A percentile compares a stretch with the other conserved stretches of the same genome.
Conservation (phyloP, 1,140 invertebrate genomes). For the Bombus confusus region DNA sequence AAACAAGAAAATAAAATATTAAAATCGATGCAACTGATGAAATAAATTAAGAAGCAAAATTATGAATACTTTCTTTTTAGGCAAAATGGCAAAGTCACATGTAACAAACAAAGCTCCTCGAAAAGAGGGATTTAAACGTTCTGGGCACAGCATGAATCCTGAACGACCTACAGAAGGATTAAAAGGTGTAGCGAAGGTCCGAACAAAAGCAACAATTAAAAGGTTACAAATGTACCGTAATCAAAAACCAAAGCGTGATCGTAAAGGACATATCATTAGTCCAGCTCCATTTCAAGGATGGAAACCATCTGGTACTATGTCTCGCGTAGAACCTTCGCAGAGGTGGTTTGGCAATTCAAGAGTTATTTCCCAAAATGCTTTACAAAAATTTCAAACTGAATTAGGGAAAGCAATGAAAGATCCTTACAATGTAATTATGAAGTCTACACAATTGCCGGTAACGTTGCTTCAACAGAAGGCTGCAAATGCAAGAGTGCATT, state of each 20-base stretch:
- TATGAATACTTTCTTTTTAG: slow-evolving; percentile 32
- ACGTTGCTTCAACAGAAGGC: slow-evolving; percentile 97
- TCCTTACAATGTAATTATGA: slow-evolving; percentile 99
- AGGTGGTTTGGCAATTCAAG: slow-evolving; percentile 99
- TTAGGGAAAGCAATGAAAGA: slow-evolving; percentile 96
- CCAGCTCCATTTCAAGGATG: slow-evolving; percentile 97
- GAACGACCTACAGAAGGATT: slow-evolving; percentile 89
- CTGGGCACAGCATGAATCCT: slow-evolving; percentile 94
- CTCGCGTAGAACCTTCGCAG: slow-evolving; percentile 97
- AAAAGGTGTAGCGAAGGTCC: slow-evolving; percentile 92
- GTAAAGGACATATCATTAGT: slow-evolving; percentile 94
- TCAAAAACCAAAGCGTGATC: slow-evolving; percentile 96
- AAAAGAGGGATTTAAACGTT: slow-evolving; percentile 90
- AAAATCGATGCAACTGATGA: not conserved
- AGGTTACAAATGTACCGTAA: slow-evolving; percentile 98
- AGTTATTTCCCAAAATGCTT: slow-evolving; percentile 95
- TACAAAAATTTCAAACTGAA: slow-evolving; percentile 99
- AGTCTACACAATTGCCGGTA: slow-evolving; percentile 96
- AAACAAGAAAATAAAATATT: not conserved
- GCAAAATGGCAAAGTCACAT: slow-evolving; percentile 88
- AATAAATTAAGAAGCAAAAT: not conserved
- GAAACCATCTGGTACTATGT: slow-evolving; percentile 93
- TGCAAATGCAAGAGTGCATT: slow-evolving; percentile 94
- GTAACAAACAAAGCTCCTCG: slow-evolving; percentile 87
- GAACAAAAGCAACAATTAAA: slow-evolving; percentile 97